Percentiles rank a stretch among this genome's conserved stretches.
phyloP scores from a whole-genome alignment of 2,888 invertebrate species.

The Trimorus sp. region DNA sequence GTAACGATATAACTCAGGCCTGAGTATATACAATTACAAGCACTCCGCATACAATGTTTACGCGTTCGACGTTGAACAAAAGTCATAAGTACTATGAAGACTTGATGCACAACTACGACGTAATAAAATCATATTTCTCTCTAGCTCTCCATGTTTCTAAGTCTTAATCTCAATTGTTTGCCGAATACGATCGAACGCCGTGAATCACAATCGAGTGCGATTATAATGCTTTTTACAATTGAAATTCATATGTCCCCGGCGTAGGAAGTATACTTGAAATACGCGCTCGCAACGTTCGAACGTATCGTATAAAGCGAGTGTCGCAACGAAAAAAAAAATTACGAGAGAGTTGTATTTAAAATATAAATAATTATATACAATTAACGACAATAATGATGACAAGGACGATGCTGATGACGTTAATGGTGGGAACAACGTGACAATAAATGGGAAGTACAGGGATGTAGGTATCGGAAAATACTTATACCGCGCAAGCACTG shows the following conservation, averaged over 20 bases:
- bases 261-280: constrained; percentile 18
- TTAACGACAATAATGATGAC: constrained; percentile 41
- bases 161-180: constrained; percentile 62
- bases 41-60: constrained; percentile 42
- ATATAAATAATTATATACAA: constrained; percentile 65
- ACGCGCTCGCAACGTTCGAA: constrained; percentile 40
- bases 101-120: constrained; percentile 56
- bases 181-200: constrained; percentile 50
- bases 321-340: constrained; percentile 35
- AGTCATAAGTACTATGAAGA: constrained; percentile 63
- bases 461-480: constrained; percentile 46
- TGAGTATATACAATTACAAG: constrained; percentile 41
- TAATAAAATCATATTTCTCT: constrained; percentile 54
- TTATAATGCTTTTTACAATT: background rate
- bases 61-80: constrained; percentile 35
- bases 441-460: constrained; percentile 45
- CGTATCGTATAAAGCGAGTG: constrained; percentile 48
- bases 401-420: constrained; percentile 45
- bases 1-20: constrained; percentile 16
- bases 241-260: too few species aligned
- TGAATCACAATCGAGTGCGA: constrained; percentile 17
- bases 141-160: constrained; percentile 59
- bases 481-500: constrained; percentile 42
- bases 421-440: constrained; percentile 54
- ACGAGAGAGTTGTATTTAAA: constrained; percentile 34